Evolutionary conservation across 2,797 vertebrate genomes (phyloP), one percentile per base, ranked within the genome.

Genomic region (Eulemur albifrons): DNA sequence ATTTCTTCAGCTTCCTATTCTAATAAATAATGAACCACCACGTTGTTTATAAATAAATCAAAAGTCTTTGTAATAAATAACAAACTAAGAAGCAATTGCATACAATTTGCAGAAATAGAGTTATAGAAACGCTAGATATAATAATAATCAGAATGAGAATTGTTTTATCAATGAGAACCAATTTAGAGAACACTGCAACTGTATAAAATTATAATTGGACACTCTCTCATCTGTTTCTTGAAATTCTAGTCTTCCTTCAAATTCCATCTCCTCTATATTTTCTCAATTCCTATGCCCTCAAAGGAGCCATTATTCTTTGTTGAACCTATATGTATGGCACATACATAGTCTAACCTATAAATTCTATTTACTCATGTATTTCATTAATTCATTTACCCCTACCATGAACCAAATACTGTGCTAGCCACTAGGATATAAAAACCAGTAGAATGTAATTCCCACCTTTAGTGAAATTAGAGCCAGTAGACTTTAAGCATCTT

Each of bases 1-100:
- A 96, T 93, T 96, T 96, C 69, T 94, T 97, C 94, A 95, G 50
- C 45, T 93, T 96, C 85, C 75, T 96, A 88, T 87, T 85, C 76
- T 90, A 92, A 90, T 89, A 95, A 95, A 92, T 92, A 93, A 92
- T 86, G 59, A 95, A 96, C 80, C 30, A 73, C 82, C 32, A 88
- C 73, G 27, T 88, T 96, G 67, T 88, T 96, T 93, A 96, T 89
- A 88, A 81, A 93, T 91, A 92, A 96, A 89, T 93, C 17, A 89
- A 86, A 95, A 32, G 21, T 50, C 67, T 50, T 86, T 84, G 17
- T 82, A 91, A 79, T 84, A 81, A 90, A 85, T 86, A 92, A 69
- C 45, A 93, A 92, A 76, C 70, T 75, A 88, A 93, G 84, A 96
- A 43, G 35, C 54, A 88, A 52, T 61, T 82, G 38, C 45, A 50